Percentiles rank a stretch among this genome's conserved stretches.
phyloP scores from a whole-genome alignment of 2,113 vertebrate species.

The Paedocypris sp. region DNA sequence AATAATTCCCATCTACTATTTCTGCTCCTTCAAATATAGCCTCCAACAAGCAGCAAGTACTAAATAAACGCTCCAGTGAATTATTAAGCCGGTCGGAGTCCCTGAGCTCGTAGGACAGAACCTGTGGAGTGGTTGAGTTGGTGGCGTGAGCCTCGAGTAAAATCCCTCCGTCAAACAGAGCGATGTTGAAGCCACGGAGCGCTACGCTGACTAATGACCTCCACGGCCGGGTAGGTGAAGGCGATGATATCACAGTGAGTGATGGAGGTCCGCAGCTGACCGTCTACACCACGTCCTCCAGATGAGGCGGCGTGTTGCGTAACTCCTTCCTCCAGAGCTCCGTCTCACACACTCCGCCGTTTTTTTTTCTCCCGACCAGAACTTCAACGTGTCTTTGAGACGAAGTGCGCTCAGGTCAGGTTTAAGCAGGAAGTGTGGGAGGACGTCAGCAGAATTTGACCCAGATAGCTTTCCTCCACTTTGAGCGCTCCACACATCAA shows the following conservation, averaged over 20 bases:
- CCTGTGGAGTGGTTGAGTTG: background rate
- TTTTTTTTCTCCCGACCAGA: too few species aligned
- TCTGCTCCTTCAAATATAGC: background rate
- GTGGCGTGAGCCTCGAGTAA: background rate
- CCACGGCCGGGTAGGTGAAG: too few species aligned
- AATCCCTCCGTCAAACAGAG: background rate
- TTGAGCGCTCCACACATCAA: slow-evolving; percentile 27
- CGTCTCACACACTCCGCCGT: too few species aligned
- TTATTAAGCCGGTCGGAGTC: background rate
- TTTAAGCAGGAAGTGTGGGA: slow-evolving; percentile 10
- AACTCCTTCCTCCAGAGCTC: too few species aligned
- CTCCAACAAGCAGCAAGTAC: background rate
- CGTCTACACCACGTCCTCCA: too few species aligned
- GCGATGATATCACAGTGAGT: too few species aligned
- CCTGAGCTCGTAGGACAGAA: background rate
- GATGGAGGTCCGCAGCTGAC: too few species aligned
- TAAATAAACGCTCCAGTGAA: background rate
- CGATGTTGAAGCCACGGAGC: background rate
- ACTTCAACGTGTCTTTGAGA: slow-evolving; percentile 15
- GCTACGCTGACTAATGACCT: too few species aligned
- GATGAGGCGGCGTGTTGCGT: too few species aligned
- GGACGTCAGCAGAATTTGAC: slow-evolving; percentile 27
- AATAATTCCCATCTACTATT: too few species aligned
- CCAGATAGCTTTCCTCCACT: slow-evolving; percentile 26
- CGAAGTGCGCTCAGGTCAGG: slow-evolving; percentile 5